Conservation (phyloP, 2,113 vertebrate species). For the Micromys minutus region DNA sequence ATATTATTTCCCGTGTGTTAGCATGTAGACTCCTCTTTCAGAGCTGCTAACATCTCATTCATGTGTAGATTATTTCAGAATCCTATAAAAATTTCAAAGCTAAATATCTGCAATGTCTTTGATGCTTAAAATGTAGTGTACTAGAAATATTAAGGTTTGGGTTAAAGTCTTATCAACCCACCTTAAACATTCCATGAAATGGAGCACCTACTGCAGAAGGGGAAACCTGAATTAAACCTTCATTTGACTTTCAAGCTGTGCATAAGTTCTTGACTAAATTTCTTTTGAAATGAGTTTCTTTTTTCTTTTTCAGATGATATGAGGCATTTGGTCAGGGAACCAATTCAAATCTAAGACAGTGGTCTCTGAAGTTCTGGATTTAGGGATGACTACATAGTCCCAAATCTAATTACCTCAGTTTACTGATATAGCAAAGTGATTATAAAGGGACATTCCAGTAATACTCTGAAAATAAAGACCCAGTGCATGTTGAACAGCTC, state of each 20-base stretch:
- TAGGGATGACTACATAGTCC: not conserved
- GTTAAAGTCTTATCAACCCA: not conserved
- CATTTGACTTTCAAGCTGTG: not conserved
- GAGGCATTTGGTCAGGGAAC: not conserved
- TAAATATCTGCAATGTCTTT: not conserved
- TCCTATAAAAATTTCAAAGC: not conserved
- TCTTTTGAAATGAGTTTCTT: not conserved
- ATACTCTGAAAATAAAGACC: not conserved
- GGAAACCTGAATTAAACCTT: not conserved
- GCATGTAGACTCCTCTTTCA: not conserved
- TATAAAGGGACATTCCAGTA: not conserved
- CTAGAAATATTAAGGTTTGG: not conserved
- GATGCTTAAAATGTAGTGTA: not conserved
- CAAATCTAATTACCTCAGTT: not conserved
- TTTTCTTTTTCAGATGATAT: not conserved
- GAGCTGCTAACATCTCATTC: not conserved
- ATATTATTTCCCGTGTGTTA: not conserved
- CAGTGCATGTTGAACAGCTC: not conserved
- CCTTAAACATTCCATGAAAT: not conserved
- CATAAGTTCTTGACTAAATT: not conserved
- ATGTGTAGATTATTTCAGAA: not conserved
- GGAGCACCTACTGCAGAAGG: not conserved
- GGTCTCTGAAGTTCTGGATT: not conserved
- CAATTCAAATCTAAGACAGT: not conserved
- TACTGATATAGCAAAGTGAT: not conserved